Percentiles rank a stretch among this genome's conserved stretches.
phyloP scores from a whole-genome alignment of 2,113 vertebrate genomes.

The Pachycephala philippinensis region DNA sequence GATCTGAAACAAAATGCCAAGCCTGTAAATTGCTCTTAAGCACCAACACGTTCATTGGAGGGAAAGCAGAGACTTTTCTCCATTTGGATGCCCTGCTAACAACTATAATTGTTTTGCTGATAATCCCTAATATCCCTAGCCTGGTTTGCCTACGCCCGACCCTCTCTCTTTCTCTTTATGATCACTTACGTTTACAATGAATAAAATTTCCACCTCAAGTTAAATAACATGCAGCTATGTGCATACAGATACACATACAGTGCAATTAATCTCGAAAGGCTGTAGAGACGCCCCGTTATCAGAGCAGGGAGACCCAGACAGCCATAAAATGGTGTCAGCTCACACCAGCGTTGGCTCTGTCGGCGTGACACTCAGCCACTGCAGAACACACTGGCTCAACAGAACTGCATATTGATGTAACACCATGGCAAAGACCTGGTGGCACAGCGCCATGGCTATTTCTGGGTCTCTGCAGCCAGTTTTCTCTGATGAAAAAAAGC shows the following conservation, averaged over 20 bases:
- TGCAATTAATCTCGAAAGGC: background rate
- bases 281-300: background rate
- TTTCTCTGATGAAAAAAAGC: background rate
- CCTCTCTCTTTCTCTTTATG: background rate
- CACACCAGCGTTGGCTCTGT: accelerated
- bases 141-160: background rate
- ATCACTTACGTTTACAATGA: background rate
- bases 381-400: background rate
- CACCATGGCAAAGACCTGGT: background rate
- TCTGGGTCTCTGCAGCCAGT: background rate
- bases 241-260: background rate
- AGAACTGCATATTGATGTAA: background rate
- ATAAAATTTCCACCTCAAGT: background rate
- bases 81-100: background rate
- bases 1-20: background rate
- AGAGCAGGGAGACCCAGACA: background rate
- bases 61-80: background rate
- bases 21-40: background rate
- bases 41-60: background rate
- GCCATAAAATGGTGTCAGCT: accelerated
- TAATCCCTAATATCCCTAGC: background rate
- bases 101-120: background rate
- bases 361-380: background rate
- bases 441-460: slow-evolving; percentile 9
- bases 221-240: background rate